phyloP scores from a whole-genome alignment of 2,797 vertebrate genomes.

The Sternotherus odoratus region DNA sequence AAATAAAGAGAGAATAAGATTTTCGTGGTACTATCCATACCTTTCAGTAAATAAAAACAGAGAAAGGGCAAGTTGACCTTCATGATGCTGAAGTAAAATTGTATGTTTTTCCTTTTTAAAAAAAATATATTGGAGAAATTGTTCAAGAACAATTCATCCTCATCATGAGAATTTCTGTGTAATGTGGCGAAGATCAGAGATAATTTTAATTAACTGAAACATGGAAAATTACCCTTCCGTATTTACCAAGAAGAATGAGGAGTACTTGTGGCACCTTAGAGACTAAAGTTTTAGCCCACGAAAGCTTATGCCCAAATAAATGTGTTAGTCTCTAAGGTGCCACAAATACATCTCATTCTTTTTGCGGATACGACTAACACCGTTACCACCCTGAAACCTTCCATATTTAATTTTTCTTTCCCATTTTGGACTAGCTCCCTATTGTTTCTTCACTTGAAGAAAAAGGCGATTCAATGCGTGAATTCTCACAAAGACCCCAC shows the following conservation, averaged over 20 bases:
- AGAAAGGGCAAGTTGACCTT: not conserved
- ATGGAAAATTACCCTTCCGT: not conserved
- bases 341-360: no score
- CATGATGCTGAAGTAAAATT: not conserved
- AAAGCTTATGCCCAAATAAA: no score
- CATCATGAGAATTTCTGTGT: not conserved
- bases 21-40: not conserved
- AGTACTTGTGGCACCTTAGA: no score
- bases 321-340: no score
- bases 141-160: not conserved
- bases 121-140: constrained; percentile 20
- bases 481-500: not conserved
- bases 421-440: not conserved
- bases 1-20: constrained; percentile 16
- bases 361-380: no score
- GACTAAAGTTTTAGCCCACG: no score
- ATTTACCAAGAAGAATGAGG: no score
- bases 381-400: no score
- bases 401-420: not conserved
- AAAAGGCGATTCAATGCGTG: not conserved
- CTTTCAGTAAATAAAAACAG: not conserved
- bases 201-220: not conserved
- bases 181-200: not conserved
- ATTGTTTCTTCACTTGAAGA: not conserved
- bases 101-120: not conserved